These are phyloP conservation scores for Drymodes brunneopygia DNA, from an alignment of 2,113 vertebrate species.

Conservation along the genomic window DNA sequence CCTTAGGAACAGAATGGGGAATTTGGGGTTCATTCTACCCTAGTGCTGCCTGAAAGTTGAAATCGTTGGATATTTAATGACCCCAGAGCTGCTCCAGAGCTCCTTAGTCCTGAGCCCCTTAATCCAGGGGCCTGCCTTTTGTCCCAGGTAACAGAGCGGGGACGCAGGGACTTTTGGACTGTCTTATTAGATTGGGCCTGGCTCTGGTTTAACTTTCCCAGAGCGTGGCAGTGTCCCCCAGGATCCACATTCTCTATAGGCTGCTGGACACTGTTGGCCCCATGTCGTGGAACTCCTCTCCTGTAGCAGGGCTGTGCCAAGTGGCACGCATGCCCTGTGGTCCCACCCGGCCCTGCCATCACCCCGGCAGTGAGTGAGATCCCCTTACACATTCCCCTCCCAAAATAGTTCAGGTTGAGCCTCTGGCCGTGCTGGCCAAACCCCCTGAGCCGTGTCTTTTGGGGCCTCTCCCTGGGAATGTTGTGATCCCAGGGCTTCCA, in stretches of 20 bases:
- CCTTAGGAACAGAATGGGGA: not conserved
- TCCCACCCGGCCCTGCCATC: not conserved
- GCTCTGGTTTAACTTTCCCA: not conserved
- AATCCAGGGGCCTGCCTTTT: not conserved
- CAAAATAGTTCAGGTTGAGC: not conserved
- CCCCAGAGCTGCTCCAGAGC: not conserved
- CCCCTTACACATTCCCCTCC: conserved; percentile 32
- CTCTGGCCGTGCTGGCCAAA: not conserved
- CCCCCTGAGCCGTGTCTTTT: not conserved
- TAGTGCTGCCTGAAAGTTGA: not conserved
- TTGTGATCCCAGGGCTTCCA: rapidly evolving
- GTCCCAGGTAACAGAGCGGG: not conserved
- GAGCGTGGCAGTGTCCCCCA: not conserved
- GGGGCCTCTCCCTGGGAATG: not conserved
- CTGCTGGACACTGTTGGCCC: not conserved
- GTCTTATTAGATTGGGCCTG: not conserved
- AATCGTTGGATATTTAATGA: not conserved
- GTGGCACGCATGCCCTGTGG: not conserved
- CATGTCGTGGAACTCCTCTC: not conserved
- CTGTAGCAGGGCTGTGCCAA: not conserved
- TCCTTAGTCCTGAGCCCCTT: not conserved
- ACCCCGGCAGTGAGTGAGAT: not conserved
- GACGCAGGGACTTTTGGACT: not conserved
- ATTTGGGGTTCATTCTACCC: not conserved
- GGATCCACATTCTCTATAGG: rapidly evolving